phyloP scores from a whole-genome alignment of 2,113 vertebrate genomes.

The Rhineura floridana region DNA sequence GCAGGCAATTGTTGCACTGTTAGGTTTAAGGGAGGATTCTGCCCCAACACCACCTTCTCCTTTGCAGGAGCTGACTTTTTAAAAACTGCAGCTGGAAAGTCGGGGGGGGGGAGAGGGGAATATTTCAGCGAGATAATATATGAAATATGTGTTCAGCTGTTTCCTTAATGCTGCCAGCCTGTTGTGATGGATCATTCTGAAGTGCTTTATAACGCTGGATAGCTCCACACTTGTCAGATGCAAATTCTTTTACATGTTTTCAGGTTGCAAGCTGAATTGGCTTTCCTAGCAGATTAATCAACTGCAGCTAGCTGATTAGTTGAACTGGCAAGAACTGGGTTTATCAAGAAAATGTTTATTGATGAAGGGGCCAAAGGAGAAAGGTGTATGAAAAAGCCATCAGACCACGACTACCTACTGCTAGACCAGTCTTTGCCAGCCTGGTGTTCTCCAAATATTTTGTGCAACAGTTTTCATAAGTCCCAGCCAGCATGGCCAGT shows the following conservation, averaged over 20 bases:
- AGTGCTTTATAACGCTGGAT: neutral
- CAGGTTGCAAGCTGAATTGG: neutral
- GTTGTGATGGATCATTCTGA: neutral
- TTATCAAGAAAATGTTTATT: neutral
- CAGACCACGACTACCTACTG: neutral
- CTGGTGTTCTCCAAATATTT: neutral
- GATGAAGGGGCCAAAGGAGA: no score
- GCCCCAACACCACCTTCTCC: no score
- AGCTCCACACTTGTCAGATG: neutral
- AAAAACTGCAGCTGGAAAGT: neutral
- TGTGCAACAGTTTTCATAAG: neutral
- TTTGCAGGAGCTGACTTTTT: neutral
- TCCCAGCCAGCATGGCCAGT: no score
- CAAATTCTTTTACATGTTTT: neutral
- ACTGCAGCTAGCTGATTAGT: neutral
- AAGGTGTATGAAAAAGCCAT: no score
- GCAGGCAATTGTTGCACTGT: constrained; percentile 5
- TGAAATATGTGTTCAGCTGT: neutral
- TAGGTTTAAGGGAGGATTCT: neutral
- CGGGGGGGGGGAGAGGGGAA: neutral
- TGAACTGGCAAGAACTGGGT: neutral
- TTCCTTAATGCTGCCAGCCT: neutral
- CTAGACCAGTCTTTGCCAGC: neutral
- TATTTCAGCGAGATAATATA: neutral
- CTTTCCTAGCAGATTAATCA: neutral